Base-by-base conservation (phyloP, 1,140 invertebrate species). In the Oreohelix idahoensis region DNA sequence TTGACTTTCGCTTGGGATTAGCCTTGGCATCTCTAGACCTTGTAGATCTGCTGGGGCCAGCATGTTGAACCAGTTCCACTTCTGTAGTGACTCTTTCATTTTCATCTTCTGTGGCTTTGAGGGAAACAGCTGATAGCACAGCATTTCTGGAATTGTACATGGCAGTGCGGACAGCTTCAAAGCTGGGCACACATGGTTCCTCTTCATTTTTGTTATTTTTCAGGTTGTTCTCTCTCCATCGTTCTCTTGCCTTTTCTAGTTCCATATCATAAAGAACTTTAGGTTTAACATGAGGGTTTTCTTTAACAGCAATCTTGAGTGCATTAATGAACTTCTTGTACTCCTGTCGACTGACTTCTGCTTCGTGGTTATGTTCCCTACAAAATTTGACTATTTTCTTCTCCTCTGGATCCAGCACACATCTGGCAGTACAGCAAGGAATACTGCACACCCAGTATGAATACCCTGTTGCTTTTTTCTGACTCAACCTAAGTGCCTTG, bases 101-200 rank as follows among this genome's bases (percentile, higher is more conserved):
- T 29, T 75, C 80, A 71, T 81, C 79, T 58, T n/a, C 71, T 32
- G 80, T 35, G 35, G 80, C 70, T 35, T 63, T 73, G 29, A 82
- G 71, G 23, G 80, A 82, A 15, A 82, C 42, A 39, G 80, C 39
- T 26, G 70, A 74, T n/a, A 82, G 42, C 4, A 82, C 71, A 58
- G 80, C 80, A 75, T 82, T 82, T 63, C 80, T 82, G 0, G 80
- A 53, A 63, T 82, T 82, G 51, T 82, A 63, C 80, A 82, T 82
- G 17, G 80, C 80, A 26, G 69, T 82, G 32, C 71, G 32, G 10
- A 82, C 80, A 35, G 36, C 32, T 15, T 82, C 80, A 58, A 82
- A 82, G 49, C 49, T 75, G 0, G 80, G 80, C 20, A 82, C 49
- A 58, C 20, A 38, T 45, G 79, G 80, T 49, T 58, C 70, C 13